Percentiles rank a stretch among this genome's conserved stretches.
Conservation (phyloP, 2,888 invertebrate genomes). For the Polymixis lichenea region DNA sequence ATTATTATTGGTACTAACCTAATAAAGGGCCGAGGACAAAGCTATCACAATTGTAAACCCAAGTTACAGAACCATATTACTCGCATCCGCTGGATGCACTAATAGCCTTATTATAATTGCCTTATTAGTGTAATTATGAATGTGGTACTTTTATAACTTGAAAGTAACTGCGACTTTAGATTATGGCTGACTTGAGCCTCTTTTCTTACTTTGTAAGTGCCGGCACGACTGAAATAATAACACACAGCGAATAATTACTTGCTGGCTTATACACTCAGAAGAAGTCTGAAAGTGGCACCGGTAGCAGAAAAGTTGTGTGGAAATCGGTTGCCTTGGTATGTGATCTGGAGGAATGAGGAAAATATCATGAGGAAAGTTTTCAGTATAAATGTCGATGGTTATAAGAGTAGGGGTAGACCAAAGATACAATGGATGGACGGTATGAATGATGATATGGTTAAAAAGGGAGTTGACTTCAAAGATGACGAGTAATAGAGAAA, state of each 20-base stretch:
- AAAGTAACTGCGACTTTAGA: slow-evolving; percentile 44
- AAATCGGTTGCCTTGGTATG: no score
- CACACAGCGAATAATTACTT: background rate
- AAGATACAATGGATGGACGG: no score
- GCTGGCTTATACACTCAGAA: background rate
- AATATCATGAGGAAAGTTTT: no score
- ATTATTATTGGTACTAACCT: slow-evolving; percentile 29
- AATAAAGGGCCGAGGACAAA: slow-evolving; percentile 44
- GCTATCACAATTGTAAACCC: slow-evolving; percentile 70
- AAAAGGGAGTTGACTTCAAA: no score
- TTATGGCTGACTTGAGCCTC: slow-evolving; percentile 20
- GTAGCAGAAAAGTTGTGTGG: no score
- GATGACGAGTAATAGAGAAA: no score
- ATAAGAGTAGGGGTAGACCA: no score
- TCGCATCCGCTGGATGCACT: slow-evolving; percentile 76
- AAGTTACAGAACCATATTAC: slow-evolving; percentile 70
- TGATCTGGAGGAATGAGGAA: no score
- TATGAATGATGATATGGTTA: no score
- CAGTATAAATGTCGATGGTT: no score
- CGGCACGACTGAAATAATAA: background rate
- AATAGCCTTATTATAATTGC: slow-evolving; percentile 73
- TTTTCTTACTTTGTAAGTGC: slow-evolving; percentile 25
- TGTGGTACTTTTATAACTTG: slow-evolving; percentile 67
- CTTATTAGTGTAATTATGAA: slow-evolving; percentile 76
- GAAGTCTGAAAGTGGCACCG: no score